These are phyloP conservation scores for Andrena camellia DNA, from an alignment of 2,888 invertebrate genomes.

Conservation along the genomic window DNA sequence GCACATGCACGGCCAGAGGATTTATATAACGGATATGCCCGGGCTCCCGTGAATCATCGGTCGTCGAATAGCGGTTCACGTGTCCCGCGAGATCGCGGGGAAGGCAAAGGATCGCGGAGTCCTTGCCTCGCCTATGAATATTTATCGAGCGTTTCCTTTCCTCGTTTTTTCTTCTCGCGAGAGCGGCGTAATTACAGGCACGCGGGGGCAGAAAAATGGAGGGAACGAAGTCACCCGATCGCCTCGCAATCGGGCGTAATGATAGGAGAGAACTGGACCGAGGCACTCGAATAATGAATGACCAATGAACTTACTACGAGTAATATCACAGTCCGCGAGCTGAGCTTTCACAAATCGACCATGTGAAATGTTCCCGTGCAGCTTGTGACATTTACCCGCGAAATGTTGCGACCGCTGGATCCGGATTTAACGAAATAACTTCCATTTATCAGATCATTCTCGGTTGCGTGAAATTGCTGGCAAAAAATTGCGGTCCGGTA, in stretches of 20 bases:
- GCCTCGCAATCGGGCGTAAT: not conserved
- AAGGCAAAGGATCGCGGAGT: slow-evolving; percentile 42
- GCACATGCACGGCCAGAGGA: slow-evolving; percentile 3
- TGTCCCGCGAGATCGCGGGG: slow-evolving; percentile 20
- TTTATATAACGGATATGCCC: slow-evolving; percentile 51
- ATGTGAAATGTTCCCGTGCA: slow-evolving; percentile 23
- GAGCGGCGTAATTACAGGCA: slow-evolving; percentile 17
- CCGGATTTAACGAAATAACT: not conserved
- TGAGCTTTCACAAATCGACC: slow-evolving; percentile 41
- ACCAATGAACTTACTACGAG: slow-evolving; percentile 24
- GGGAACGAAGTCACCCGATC: slow-evolving; percentile 10
- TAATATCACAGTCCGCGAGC: slow-evolving; percentile 5
- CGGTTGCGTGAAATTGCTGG: not conserved
- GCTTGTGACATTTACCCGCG: slow-evolving; percentile 28
- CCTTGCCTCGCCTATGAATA: slow-evolving; percentile 61
- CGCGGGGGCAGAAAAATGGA: slow-evolving; percentile 2
- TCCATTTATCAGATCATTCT: not conserved
- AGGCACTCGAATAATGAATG: slow-evolving; percentile 32
- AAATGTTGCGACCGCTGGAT: not conserved
- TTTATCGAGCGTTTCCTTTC: slow-evolving; percentile 43
- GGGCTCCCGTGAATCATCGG: slow-evolving; percentile 47
- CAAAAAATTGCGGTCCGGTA: not conserved
- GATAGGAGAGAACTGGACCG: slow-evolving; percentile 31
- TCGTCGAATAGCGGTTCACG: slow-evolving; percentile 49
- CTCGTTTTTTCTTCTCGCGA: not conserved